Conservation (phyloP, 2,888 invertebrate genomes). For the Dynastes maya region DNA sequence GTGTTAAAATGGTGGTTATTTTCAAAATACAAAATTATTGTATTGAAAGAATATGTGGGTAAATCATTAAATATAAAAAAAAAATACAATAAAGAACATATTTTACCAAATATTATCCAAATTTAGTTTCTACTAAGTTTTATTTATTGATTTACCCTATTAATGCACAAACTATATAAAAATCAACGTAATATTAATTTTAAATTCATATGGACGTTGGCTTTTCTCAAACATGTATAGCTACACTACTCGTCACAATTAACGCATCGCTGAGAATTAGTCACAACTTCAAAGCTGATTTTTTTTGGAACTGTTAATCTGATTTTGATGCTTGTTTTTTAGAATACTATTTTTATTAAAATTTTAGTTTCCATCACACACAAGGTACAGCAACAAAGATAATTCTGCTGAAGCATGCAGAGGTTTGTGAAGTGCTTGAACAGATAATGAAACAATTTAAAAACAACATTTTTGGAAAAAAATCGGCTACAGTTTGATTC, state of each 20-base stretch:
- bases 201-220: background rate
- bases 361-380: too few species aligned
- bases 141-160: conserved; percentile 34
- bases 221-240: conserved; percentile 1
- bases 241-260: background rate
- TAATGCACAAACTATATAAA: conserved; percentile 24
- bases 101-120: background rate
- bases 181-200: background rate
- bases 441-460: too few species aligned
- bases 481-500: too few species aligned
- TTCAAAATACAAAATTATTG: background rate
- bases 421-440: too few species aligned
- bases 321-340: too few species aligned
- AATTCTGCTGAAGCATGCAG: too few species aligned
- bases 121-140: background rate
- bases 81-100: background rate
- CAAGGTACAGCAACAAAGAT: too few species aligned
- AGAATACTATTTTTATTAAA: too few species aligned
- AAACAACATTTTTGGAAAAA: too few species aligned
- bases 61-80: background rate
- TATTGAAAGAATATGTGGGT: background rate
- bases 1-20: background rate
- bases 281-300: too few species aligned
- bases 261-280: too few species aligned
- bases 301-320: too few species aligned